Conservation (phyloP, 2,113 vertebrate species). For the Struthidea cinerea region DNA sequence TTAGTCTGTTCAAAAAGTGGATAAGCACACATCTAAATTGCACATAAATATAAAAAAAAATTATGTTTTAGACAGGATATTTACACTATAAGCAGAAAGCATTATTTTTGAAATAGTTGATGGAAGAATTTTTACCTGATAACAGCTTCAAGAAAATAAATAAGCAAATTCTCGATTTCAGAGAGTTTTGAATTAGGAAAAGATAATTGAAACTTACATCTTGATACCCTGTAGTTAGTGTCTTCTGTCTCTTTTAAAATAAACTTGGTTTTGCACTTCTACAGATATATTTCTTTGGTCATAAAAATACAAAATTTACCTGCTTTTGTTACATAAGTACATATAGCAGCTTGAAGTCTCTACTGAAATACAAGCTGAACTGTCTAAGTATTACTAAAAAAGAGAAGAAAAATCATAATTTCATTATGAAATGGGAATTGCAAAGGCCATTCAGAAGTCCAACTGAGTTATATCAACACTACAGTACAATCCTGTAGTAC, state of each 20-base stretch:
- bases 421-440: not conserved
- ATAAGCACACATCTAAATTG: not conserved
- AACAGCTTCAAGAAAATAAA: not conserved
- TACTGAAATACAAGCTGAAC: not conserved
- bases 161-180: not conserved
- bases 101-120: not conserved
- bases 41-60: not conserved
- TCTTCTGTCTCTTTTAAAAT: not conserved
- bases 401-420: not conserved
- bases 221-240: not conserved
- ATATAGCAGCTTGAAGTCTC: not conserved
- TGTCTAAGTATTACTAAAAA: not conserved
- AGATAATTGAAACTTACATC: not conserved
- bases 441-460: not conserved
- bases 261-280: not conserved
- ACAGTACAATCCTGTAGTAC: not conserved
- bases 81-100: not conserved
- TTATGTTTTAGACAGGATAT: not conserved
- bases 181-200: not conserved
- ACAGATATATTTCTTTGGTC: not conserved
- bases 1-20: not conserved
- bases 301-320: not conserved
- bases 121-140: not conserved
- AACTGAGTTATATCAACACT: not conserved
- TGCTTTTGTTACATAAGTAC: not conserved